phyloP scores from a whole-genome alignment of 2,113 vertebrate species.

The Pontoporia blainvillei region DNA sequence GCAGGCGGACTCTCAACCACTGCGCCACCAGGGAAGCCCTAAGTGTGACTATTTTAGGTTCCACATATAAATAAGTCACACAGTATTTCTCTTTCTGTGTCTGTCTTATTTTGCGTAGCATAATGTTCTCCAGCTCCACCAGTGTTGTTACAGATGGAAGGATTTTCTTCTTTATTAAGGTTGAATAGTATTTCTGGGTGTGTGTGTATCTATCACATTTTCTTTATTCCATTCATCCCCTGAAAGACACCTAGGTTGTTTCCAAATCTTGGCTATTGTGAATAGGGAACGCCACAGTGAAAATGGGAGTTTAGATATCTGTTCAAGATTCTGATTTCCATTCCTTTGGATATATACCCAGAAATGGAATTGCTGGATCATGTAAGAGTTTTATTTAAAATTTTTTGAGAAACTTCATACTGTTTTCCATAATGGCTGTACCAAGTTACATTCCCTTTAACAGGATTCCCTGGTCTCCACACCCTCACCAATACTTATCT shows the following conservation, averaged over 20 bases:
- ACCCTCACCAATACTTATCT: neutral
- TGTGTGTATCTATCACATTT: no score
- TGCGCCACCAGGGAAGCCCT: no score
- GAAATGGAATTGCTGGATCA: neutral
- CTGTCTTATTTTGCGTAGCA: neutral
- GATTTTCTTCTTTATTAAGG: neutral
- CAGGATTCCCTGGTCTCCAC: neutral
- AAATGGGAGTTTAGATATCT: neutral
- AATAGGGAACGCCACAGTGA: neutral
- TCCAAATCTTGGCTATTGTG: neutral
- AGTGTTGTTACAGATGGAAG: neutral
- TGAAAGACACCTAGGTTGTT: neutral
- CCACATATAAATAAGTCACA: neutral
- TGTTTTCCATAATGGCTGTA: neutral
- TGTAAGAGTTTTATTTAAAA: neutral
- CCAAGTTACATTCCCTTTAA: neutral
- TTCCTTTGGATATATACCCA: neutral
- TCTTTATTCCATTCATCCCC: neutral
- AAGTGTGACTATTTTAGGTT: neutral
- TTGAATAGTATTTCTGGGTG: neutral
- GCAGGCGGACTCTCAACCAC: no score
- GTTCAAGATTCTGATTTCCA: neutral
- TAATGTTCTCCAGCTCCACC: neutral
- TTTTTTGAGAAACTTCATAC: neutral
- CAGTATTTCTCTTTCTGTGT: neutral